These are phyloP conservation scores for Leptinotarsa defecta DNA, from an alignment of 1,140 invertebrate species.

Conservation along the genomic window DNA sequence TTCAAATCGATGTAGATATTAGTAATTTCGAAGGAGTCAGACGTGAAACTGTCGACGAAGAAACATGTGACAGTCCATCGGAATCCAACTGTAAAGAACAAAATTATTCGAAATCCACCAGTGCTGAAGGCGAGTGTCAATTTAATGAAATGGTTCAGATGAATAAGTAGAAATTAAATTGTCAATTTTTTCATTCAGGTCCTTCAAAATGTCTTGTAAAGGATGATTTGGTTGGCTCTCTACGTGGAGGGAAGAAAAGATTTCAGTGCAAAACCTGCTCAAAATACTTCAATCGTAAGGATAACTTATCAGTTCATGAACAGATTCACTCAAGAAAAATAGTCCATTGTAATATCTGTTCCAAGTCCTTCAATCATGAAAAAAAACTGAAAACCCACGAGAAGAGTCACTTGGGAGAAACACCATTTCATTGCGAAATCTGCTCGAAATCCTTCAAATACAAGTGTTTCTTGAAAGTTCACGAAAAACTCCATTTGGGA, in stretches of 20 bases:
- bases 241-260: background rate
- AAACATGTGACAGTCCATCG: too few species aligned
- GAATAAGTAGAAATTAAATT: too few species aligned
- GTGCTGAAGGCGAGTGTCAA: too few species aligned
- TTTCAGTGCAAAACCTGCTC: background rate
- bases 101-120: too few species aligned
- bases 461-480: slow-evolving; percentile 61
- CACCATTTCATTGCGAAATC: slow-evolving; percentile 58
- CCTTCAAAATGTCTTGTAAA: too few species aligned
- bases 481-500: slow-evolving; percentile 62
- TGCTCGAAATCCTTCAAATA: slow-evolving; percentile 60
- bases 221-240: background rate
- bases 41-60: too few species aligned
- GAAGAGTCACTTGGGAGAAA: slow-evolving; percentile 61
- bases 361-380: background rate
- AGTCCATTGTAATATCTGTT: slow-evolving; percentile 7
- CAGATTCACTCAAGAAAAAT: background rate
- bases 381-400: slow-evolving; percentile 64
- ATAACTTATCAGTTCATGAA: background rate
- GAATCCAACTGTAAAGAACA: too few species aligned
- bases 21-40: too few species aligned
- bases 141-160: too few species aligned
- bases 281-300: background rate
- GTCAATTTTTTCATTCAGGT: too few species aligned
- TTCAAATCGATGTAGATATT: too few species aligned